phyloP scores from a whole-genome alignment of 2,113 vertebrate genomes.

The Neogale vison region DNA sequence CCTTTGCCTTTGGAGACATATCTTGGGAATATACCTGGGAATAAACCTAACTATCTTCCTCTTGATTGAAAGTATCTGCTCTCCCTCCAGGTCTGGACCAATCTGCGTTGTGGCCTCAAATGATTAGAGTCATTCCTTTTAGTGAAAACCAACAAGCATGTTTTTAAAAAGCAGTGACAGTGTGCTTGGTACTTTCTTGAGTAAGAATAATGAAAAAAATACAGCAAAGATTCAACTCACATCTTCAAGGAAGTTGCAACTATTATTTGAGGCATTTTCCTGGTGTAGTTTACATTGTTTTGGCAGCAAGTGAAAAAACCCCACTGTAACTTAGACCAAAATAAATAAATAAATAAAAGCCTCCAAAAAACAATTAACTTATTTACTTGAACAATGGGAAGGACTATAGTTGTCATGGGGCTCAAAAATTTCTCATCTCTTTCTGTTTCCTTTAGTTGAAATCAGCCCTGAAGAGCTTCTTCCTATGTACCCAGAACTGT shows the following conservation, averaged over 20 bases:
- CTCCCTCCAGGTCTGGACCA: not conserved
- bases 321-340: not conserved
- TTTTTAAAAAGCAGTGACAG: constrained; percentile 1
- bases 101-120: not conserved
- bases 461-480: not conserved
- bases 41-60: not conserved
- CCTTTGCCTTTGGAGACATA: too few species aligned
- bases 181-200: not conserved
- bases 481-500: not conserved
- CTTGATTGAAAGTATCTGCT: not conserved
- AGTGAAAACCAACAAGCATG: not conserved
- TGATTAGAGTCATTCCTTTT: not conserved
- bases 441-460: constrained; percentile 8
- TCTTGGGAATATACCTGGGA: too few species aligned
- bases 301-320: not conserved
- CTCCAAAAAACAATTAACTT: too few species aligned
- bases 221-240: not conserved
- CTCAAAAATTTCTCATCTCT: not conserved
- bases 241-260: not conserved
- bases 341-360: not conserved
- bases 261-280: not conserved
- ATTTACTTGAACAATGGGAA: not conserved
- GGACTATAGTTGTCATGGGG: not conserved
- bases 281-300: not conserved
- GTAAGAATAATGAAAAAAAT: not conserved